Evolutionary conservation across 1,140 invertebrate genomes (phyloP).

Genomic region (Drosophila repleta): DNA sequence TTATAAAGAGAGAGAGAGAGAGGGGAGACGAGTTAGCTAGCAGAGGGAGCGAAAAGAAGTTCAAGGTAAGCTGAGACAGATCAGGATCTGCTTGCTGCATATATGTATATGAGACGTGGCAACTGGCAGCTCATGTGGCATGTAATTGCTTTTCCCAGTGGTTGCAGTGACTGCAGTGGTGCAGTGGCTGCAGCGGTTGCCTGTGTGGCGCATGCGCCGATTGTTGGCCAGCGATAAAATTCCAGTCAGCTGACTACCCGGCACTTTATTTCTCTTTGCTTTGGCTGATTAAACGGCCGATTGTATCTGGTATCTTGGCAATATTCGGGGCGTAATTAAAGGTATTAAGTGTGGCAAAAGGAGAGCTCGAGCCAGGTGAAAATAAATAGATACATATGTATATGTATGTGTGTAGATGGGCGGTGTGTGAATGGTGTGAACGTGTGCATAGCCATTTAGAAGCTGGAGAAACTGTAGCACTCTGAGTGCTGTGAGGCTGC

Average conservation of each 20-base stretch:
- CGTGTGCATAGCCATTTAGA: too few relatives aligned
- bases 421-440: conserved; percentile 28
- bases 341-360: conserved; percentile 61
- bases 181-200: conserved; percentile 7
- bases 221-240: conserved; percentile 61
- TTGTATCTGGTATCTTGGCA: conserved; percentile 53
- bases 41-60: conserved; percentile 31
- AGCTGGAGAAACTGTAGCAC: conserved; percentile 20
- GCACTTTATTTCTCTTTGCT: conserved; percentile 64
- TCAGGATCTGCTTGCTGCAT: conserved; percentile 12
- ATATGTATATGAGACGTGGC: conserved; percentile 3
- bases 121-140: conserved; percentile 36
- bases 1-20: not conserved
- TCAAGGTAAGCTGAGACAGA: conserved; percentile 65
- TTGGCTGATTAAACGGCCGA: conserved; percentile 68
- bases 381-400: conserved; percentile 20
- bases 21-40: not conserved
- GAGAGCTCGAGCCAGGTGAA: conserved; percentile 46
- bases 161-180: conserved; percentile 16
- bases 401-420: not conserved
- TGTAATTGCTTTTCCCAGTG: conserved; percentile 66
- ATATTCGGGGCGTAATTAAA: conserved; percentile 78
- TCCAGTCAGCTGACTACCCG: conserved; percentile 44
- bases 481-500: not conserved
- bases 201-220: conserved; percentile 55